Conservation (phyloP, 1,140 invertebrate species). For the Drosophila neocordata region DNA sequence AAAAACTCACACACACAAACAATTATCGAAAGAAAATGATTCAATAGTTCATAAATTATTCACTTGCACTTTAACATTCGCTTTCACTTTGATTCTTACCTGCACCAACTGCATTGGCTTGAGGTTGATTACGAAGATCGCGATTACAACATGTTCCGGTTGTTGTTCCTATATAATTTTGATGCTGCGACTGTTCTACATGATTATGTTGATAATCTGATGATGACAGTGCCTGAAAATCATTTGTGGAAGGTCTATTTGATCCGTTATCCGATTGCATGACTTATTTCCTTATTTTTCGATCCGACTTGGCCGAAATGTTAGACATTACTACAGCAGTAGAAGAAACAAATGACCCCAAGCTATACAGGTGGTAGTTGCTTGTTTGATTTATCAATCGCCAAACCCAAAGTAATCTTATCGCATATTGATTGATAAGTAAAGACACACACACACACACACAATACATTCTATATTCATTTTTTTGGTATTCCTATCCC, state of each 20-base stretch:
- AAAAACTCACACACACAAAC: not conserved
- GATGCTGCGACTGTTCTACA: constrained; percentile 11
- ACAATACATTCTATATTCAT: too few relatives aligned
- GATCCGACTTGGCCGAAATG: constrained; percentile 39
- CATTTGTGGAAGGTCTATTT: constrained; percentile 25
- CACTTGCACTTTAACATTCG: not conserved
- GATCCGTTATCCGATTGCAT: constrained; percentile 22
- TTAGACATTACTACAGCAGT: constrained; percentile 38
- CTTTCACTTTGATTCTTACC: constrained; percentile 32
- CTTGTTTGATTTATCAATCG: constrained; percentile 42
- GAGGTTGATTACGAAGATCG: constrained; percentile 60
- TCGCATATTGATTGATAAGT: constrained; percentile 63
- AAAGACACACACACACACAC: constrained; percentile 8
- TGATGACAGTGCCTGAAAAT: not conserved
- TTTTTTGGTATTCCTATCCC: not conserved
- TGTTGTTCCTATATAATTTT: not conserved
- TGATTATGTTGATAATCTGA: constrained; percentile 4
- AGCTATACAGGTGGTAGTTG: constrained; percentile 39
- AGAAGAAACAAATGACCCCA: constrained; percentile 1
- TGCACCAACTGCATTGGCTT: constrained; percentile 62
- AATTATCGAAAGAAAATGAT: not conserved
- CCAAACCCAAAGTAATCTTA: constrained; percentile 50
- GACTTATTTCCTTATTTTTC: not conserved
- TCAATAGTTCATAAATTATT: not conserved
- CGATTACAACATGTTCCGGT: constrained; percentile 49